Evolutionary conservation across 2,888 invertebrate genomes (phyloP).

Genomic region (Nezara viridula): DNA sequence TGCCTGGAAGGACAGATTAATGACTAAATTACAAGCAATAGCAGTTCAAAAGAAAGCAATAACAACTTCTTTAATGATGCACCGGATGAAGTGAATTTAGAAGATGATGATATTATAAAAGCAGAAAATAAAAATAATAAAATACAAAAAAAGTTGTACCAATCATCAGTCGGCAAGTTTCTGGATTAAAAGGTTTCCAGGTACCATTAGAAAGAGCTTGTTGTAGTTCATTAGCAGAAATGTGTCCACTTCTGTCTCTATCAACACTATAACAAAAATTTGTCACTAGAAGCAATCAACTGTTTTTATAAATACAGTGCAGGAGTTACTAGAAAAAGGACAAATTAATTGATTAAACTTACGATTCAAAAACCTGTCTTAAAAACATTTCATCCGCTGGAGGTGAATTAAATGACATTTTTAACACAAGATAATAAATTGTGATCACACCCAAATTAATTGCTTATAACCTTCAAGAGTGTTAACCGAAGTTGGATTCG

Average conservation of each 20-base stretch:
- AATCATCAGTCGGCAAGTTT: constrained; percentile 96
- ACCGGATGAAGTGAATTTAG: too few relatives aligned
- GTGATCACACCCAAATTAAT: background rate
- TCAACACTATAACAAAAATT: constrained; percentile 73
- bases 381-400: constrained; percentile 41
- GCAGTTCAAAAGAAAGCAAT: too few relatives aligned
- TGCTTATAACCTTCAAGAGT: background rate
- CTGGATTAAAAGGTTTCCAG: constrained; percentile 98
- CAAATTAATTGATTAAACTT: background rate
- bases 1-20: too few relatives aligned
- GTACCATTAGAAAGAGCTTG: constrained; percentile 95
- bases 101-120: too few relatives aligned
- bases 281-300: background rate
- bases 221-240: constrained; percentile 90
- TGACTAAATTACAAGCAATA: too few relatives aligned
- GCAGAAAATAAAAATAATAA: too few relatives aligned
- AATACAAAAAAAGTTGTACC: constrained; percentile 77
- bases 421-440: background rate
- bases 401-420: constrained; percentile 34
- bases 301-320: background rate
- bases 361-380: constrained; percentile 37
- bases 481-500: background rate
- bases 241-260: constrained; percentile 87
- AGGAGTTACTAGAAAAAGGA: background rate
- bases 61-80: too few relatives aligned